Evolutionary conservation across 2,113 vertebrate genomes (phyloP).

Genomic region (Nyctibius bracteatus): DNA sequence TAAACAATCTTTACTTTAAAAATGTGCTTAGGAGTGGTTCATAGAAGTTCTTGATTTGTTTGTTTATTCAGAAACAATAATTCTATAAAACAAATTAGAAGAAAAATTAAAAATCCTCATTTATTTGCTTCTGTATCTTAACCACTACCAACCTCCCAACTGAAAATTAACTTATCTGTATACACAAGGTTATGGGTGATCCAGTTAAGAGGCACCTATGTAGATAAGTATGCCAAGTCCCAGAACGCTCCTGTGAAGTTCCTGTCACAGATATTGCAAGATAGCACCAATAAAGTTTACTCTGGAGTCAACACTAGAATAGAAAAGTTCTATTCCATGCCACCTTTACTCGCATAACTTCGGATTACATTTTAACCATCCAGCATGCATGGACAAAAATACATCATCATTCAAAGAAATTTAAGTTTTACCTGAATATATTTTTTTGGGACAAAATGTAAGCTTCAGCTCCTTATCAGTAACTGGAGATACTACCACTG

Average conservation of each 20-base stretch:
- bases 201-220: background rate
- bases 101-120: background rate
- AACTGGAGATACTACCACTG: slow-evolving; percentile 80
- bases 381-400: background rate
- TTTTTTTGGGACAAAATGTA: slow-evolving; percentile 83
- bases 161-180: background rate
- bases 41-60: background rate
- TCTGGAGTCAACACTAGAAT: background rate
- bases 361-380: background rate
- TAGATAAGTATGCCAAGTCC: background rate
- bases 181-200: background rate
- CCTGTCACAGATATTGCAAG: background rate
- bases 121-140: background rate
- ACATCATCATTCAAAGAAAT: background rate
- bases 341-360: background rate
- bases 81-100: background rate
- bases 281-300: background rate
- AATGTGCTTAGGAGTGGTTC: background rate
- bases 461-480: slow-evolving; percentile 69
- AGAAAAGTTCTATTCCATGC: background rate
- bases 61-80: background rate
- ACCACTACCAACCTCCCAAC: background rate
- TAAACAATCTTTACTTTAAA: background rate
- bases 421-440: slow-evolving; percentile 82
- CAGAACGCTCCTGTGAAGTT: background rate